A percentile compares a stretch with the other conserved stretches of the same genome.
phyloP scores from a whole-genome alignment of 2,888 invertebrate species.

The Orthosia gothica region DNA sequence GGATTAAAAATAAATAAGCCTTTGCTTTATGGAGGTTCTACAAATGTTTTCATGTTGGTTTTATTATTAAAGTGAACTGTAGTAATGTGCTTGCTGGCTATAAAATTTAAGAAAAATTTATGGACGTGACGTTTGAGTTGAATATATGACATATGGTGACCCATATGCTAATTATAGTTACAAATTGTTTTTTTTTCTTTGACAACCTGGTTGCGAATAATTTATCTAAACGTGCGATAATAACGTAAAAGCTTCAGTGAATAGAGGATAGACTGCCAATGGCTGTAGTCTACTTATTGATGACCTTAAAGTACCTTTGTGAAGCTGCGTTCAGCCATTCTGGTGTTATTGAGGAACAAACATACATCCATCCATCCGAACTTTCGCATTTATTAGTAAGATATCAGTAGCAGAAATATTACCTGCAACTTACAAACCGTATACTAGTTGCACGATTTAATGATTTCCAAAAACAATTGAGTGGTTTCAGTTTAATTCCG shows the following conservation, averaged over 20 bases:
- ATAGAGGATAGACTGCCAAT: background rate
- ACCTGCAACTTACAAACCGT: background rate
- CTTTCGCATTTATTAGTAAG: too few relatives aligned
- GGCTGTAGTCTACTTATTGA: background rate
- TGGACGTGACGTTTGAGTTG: background rate
- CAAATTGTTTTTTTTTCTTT: too few relatives aligned
- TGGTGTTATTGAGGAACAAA: too few relatives aligned
- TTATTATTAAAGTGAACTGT: slow-evolving; percentile 16
- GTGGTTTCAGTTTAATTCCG: background rate
- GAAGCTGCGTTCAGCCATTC: too few relatives aligned
- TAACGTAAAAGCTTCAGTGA: background rate
- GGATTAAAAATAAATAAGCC: slow-evolving; percentile 41
- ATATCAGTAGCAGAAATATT: background rate
- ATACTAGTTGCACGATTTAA: background rate
- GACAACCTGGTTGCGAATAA: background rate
- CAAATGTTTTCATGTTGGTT: slow-evolving; percentile 15
- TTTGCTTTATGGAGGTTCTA: background rate
- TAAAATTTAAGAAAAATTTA: background rate
- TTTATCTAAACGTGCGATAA: background rate
- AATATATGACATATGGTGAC: background rate
- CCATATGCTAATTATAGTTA: too few relatives aligned
- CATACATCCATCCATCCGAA: too few relatives aligned
- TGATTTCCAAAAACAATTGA: background rate
- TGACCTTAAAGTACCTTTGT: background rate
- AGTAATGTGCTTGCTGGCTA: background rate